Percentiles rank a stretch among this genome's conserved stretches.
phyloP scores from a whole-genome alignment of 2,113 vertebrate species.

The Dasyurus viverrinus region DNA sequence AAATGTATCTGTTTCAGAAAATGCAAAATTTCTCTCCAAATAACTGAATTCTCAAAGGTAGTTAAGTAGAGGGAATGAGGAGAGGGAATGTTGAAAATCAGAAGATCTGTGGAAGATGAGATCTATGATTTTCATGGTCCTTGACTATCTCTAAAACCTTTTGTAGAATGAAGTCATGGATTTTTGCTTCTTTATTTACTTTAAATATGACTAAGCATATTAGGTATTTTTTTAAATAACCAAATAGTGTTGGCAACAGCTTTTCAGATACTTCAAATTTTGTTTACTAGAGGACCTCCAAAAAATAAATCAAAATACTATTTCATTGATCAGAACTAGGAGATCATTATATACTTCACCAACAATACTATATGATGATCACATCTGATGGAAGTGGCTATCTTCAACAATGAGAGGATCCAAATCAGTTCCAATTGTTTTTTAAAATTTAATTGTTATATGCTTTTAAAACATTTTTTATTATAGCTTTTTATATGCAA shows the following conservation, averaged over 20 bases:
- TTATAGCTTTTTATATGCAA: too few species aligned
- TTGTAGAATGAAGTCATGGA: neutral
- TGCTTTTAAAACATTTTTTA: too few species aligned
- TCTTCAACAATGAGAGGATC: too few species aligned
- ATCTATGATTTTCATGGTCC: neutral
- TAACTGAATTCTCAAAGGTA: neutral
- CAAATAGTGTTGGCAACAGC: neutral
- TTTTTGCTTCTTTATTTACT: neutral
- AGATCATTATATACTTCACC: too few species aligned
- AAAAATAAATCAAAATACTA: neutral
- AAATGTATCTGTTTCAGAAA: neutral
- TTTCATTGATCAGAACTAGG: too few species aligned
- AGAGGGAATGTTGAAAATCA: fast-evolving
- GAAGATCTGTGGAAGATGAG: neutral
- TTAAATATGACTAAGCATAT: neutral
- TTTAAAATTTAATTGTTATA: too few species aligned
- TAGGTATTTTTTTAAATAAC: neutral
- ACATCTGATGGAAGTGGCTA: too few species aligned
- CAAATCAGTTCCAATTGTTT: too few species aligned
- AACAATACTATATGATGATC: too few species aligned
- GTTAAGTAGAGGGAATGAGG: neutral
- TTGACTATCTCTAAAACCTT: neutral
- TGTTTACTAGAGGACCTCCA: neutral
- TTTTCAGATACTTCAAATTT: neutral
- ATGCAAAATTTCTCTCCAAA: neutral